Base-by-base conservation (phyloP, 1,140 invertebrate species). In the Diabrotica virgifera region DNA sequence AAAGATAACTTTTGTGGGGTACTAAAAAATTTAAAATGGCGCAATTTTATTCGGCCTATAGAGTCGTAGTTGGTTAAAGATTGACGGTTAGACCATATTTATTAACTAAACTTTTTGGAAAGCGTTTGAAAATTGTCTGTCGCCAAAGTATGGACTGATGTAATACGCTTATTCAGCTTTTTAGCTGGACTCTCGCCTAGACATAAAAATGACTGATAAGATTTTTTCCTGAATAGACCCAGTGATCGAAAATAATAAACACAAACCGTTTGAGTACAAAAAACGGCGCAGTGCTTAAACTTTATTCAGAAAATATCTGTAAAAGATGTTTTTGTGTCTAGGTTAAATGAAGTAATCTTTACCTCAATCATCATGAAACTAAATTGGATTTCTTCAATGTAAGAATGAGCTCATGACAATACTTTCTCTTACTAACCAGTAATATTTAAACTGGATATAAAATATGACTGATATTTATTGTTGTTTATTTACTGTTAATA, bases 381-480 rank as follows among this genome's bases (percentile, higher is more conserved):
- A 10, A n/a, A 46, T 46, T 46, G 40, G n/a, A 46, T 46, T 46
- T 46, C n/a, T 46, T 46, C 8, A 46, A 46, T 46, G n/a, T 46
- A 46, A 46, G 40, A 46, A 46, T 46, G 40, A 46, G 40, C 40
- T 46, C 40, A 46, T 46, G 40, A 46, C 40, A 46, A 46, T 46
- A 46, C 40, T 46, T 46, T 46, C 40, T 46, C 40, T 46, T 46
- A 46, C 40, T 46, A n/a, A 46, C 40, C 40, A 46, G 40, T 46
- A 46, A 46, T n/a, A 46, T 46, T 46, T 46, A 46, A 46, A 46
- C 40, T 46, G 40, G 40, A 46, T 46, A 46, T 46, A 46, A 46
- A 10, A 46, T 46, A 46, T 46, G 40, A 46, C 40, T 46, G 40
- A 46, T 46, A 46, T 46, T 46, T 46, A 46, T 46, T 46, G n/a